Base-by-base conservation (phyloP, 2,797 vertebrate species). In the Okamejei kenojei region DNA sequence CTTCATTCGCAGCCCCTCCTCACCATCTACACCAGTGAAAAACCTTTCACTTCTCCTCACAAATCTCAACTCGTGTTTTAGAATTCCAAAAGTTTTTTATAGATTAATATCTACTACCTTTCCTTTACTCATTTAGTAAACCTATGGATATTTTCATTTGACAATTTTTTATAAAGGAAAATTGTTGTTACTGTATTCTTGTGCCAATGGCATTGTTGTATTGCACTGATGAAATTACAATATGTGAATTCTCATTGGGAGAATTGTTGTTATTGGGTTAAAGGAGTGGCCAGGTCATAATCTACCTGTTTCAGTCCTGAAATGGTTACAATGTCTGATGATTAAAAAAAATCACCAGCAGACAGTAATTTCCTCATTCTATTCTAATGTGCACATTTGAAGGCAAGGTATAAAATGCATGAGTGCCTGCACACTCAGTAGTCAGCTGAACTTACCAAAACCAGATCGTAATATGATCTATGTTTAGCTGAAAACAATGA, bases 291-390 rank as follows among this genome's bases (percentile, higher is more conserved):
- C 7, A n/a, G 29, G 8, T 11, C 84, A 68, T 19, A 8, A 32
- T 21, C 17, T 32, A 65, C 23, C 35, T 90, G 7, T 74, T 73
- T 74, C 68, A 13, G 23, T 91, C 38, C 68, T 74, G 68, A 74
- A n/a, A 74, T 74, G 68, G 68, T 91, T 91, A 91, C 73, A 54
- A 15, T 15, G 26, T 1, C 32, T 45, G 4, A 23, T 91, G 35
- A 29, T 54, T 32, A 65, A 88, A 19, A 32, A 32, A 65, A 65
- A 65, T 35, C 32, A 32, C n/a, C 15, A 32, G n/a, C n/a, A 8
- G 8, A 19, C n/a, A 35, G 38, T 15, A 45, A 91, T 91, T 91
- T 91, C 90, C 90, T 91, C 90, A 91, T 91, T 26, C 23, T 71
- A 74, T 91, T 54, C 90, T 45, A 26, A 74, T 54, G 5, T 74